phyloP scores from a whole-genome alignment of 2,888 invertebrate species.

The Entomobrya multifasciata region DNA sequence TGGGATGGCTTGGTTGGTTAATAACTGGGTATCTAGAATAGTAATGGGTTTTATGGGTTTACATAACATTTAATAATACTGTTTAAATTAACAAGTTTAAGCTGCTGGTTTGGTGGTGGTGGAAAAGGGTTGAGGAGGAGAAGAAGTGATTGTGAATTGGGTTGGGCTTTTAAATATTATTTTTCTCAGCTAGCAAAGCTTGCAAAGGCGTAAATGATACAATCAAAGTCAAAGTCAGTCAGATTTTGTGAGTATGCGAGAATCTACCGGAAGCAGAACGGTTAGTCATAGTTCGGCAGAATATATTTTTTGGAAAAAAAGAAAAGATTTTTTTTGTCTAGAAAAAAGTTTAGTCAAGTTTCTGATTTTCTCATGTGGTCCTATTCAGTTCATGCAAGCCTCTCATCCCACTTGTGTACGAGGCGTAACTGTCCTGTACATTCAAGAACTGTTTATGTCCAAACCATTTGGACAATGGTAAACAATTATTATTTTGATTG shows the following conservation, averaged over 20 bases:
- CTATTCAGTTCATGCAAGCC: conserved; percentile 37
- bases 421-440: conserved; percentile 68
- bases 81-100: conserved; percentile 27
- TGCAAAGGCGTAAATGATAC: not conserved
- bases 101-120: conserved; percentile 1
- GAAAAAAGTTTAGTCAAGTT: conserved; percentile 6
- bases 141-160: conserved; percentile 35
- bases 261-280: conserved; percentile 51
- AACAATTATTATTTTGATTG: conserved; percentile 1
- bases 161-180: conserved; percentile 40
- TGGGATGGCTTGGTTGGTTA: conserved; percentile 55
- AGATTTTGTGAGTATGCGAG: conserved; percentile 36
- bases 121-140: too few relatives aligned
- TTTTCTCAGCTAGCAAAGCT: not conserved
- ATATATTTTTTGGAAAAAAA: not conserved
- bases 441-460: conserved; percentile 63
- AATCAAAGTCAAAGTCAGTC: conserved; percentile 30
- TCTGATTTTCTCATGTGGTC: conserved; percentile 42
- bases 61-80: too few relatives aligned
- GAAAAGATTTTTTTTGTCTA: not conserved
- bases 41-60: too few relatives aligned
- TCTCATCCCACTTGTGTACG: conserved; percentile 52
- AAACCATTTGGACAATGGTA: conserved; percentile 67
- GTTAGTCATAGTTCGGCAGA: conserved; percentile 8
- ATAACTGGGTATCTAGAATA: conserved; percentile 46